Evolutionary conservation across 2,797 vertebrate genomes (phyloP).

Genomic region (Spheniscus humboldti): DNA sequence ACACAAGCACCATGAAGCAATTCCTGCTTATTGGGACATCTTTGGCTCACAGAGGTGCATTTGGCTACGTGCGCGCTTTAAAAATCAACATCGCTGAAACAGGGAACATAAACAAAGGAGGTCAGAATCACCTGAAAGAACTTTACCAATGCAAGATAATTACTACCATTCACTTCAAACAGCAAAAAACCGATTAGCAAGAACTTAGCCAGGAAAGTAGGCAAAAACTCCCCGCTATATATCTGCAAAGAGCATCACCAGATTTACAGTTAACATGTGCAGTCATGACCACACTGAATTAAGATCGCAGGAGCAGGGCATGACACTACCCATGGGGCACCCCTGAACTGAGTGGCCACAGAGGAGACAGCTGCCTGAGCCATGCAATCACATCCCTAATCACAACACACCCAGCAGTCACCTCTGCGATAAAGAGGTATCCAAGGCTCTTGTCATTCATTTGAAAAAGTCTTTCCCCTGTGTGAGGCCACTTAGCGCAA

Average conservation of each 20-base stretch:
- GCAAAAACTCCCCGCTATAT: rapidly evolving
- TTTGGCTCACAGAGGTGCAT: not conserved
- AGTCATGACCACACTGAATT: not conserved
- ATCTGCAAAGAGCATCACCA: not conserved
- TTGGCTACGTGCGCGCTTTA: not conserved
- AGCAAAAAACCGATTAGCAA: not conserved
- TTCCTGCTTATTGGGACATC: not conserved
- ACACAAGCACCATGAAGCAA: not conserved
- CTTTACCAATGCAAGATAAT: not conserved
- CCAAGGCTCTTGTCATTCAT: not conserved
- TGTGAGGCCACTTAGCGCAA: not conserved
- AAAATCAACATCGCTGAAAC: not conserved
- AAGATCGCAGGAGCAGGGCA: not conserved
- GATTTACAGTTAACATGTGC: not conserved
- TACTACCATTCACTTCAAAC: not conserved
- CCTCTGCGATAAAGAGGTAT: not conserved
- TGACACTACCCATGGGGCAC: not conserved
- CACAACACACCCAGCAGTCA: not conserved
- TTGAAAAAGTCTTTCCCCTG: not conserved
- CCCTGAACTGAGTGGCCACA: not conserved
- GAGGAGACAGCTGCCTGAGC: not conserved
- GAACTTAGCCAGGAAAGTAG: not conserved
- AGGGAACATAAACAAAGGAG: not conserved
- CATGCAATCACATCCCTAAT: not conserved
- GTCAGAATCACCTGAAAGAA: not conserved